A percentile compares a stretch with the other conserved stretches of the same genome.
phyloP scores from a whole-genome alignment of 2,797 vertebrate species.

The Etheostoma perlongum region DNA sequence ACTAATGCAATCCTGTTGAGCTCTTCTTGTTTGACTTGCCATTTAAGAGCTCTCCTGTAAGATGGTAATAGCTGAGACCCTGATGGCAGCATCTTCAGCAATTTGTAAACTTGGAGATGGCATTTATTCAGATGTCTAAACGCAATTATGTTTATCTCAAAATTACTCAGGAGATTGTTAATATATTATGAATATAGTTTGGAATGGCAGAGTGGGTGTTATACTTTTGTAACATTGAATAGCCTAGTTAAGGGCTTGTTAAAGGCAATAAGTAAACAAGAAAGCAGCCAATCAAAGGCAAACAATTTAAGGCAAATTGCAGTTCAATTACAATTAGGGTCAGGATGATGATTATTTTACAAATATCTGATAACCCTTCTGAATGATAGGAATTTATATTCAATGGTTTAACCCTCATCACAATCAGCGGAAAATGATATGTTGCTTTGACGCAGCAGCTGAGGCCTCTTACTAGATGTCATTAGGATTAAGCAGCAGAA shows the following conservation, averaged over 20 bases:
- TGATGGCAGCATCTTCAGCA: conserved; percentile 33
- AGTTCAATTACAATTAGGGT: conserved; percentile 18
- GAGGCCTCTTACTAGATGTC: conserved; percentile 63
- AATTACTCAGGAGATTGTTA: conserved; percentile 13
- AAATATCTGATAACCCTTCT: conserved; percentile 12
- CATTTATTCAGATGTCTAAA: conserved; percentile 55
- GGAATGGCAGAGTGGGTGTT: background rate
- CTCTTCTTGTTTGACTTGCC: conserved; percentile 32
- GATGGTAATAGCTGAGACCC: conserved; percentile 50
- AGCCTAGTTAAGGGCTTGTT: background rate
- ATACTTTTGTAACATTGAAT: background rate
- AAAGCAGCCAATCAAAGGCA: conserved; percentile 10
- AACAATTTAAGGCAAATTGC: background rate
- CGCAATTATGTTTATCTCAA: conserved; percentile 47
- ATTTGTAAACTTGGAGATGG: conserved; percentile 42
- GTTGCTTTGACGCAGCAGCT: conserved; percentile 53
- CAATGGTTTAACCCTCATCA: conserved; percentile 35
- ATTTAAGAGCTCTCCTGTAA: conserved; percentile 43
- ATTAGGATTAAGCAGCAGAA: conserved; percentile 59
- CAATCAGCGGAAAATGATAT: conserved; percentile 41
- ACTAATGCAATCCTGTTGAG: conserved; percentile 50
- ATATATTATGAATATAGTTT: background rate
- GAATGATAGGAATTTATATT: conserved; percentile 37
- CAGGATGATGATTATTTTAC: conserved; percentile 9
- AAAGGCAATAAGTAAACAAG: background rate